Evolutionary conservation across 2,888 invertebrate genomes (phyloP).

Genomic region (Eubasilissa splendida): DNA sequence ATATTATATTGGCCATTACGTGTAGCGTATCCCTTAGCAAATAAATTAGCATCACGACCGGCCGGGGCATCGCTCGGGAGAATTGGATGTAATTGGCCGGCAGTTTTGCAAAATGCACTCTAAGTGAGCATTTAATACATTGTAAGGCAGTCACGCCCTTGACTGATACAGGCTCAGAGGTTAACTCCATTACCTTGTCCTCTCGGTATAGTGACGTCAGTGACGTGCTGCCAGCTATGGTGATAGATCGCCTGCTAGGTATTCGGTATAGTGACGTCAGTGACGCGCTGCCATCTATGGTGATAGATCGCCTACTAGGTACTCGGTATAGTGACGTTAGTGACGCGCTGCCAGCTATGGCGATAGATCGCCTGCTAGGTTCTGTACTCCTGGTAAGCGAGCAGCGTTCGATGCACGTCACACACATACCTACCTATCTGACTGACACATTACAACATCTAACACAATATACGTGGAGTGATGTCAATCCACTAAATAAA

Average conservation of each 20-base stretch:
- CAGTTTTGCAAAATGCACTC: slow-evolving; percentile 27
- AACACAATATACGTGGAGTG: no score
- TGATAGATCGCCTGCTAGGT: slow-evolving; percentile 14
- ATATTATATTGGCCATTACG: no score
- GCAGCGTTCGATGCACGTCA: no score
- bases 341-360: not conserved
- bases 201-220: slow-evolving; percentile 13
- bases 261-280: no score
- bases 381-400: no score
- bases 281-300: not conserved
- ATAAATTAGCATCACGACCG: slow-evolving; percentile 44
- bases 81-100: slow-evolving; percentile 27
- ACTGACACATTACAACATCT: no score
- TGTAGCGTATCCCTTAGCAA: slow-evolving; percentile 9
- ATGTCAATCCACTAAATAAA: no score
- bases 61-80: slow-evolving; percentile 31
- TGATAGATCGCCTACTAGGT: not conserved
- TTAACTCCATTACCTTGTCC: slow-evolving; percentile 34
- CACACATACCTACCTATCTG: no score
- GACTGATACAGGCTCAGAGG: slow-evolving; percentile 12
- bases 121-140: slow-evolving; percentile 45
- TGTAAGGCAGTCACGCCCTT: slow-evolving; percentile 32
- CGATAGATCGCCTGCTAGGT: slow-evolving; percentile 1
- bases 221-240: not conserved
- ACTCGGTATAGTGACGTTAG: slow-evolving; percentile 7